phyloP scores from a whole-genome alignment of 2,113 vertebrate genomes.

The Trogon surrucura region DNA sequence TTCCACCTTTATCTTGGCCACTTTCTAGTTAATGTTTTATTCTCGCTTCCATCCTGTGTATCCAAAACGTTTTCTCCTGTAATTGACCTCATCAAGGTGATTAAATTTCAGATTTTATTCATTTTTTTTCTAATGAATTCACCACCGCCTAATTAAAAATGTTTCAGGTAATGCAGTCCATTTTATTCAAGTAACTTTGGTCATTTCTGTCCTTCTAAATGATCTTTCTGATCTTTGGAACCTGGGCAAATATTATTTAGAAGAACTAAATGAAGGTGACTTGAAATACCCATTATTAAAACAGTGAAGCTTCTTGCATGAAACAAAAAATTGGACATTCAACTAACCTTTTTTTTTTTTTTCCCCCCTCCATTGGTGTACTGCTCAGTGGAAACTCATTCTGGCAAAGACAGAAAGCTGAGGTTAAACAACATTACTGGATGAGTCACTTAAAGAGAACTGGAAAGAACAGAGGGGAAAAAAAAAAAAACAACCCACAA shows the following conservation, averaged over 20 bases:
- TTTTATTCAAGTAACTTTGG: neutral
- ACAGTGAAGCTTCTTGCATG: neutral
- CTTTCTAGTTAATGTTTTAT: neutral
- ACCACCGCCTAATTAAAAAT: neutral
- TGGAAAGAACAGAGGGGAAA: neutral
- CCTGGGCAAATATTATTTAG: neutral
- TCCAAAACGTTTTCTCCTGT: neutral
- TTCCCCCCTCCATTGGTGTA: neutral
- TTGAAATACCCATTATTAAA: neutral
- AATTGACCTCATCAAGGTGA: neutral
- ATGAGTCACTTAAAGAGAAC: constrained; percentile 24
- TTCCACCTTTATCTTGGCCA: neutral
- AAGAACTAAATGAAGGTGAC: neutral
- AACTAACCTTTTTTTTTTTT: neutral
- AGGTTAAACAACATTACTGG: neutral
- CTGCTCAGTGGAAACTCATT: neutral
- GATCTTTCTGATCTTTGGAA: neutral
- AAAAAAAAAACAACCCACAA: too few relatives aligned
- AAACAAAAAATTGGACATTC: neutral
- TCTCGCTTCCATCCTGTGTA: neutral
- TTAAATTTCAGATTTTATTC: neutral
- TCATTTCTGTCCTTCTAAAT: neutral
- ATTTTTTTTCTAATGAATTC: neutral
- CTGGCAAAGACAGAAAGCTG: constrained; percentile 27
- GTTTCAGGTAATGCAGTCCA: neutral